These are phyloP conservation scores for Esox masquinongy DNA, from an alignment of 2,797 vertebrate genomes.

Conservation along the genomic window DNA sequence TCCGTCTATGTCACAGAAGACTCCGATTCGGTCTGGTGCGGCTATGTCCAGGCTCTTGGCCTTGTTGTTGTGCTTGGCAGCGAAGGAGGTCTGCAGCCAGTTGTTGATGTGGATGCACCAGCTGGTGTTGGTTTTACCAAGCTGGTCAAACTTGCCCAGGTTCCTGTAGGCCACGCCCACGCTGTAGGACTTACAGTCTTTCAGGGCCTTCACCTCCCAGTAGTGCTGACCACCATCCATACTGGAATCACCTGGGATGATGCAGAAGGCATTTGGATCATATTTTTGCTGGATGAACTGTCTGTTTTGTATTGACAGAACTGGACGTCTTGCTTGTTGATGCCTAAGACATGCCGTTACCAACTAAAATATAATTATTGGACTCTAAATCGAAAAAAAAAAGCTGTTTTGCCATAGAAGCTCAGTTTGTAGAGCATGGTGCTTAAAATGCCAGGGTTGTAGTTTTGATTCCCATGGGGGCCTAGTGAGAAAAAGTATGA, in stretches of 20 bases:
- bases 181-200: conserved; percentile 91
- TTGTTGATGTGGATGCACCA: conserved; percentile 93
- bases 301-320: too few species aligned
- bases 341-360: too few species aligned
- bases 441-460: too few species aligned
- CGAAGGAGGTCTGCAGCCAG: conserved; percentile 89
- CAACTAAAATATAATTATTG: too few species aligned
- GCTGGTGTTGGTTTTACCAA: conserved; percentile 87
- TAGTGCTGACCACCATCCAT: conserved; percentile 86
- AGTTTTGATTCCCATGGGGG: too few species aligned
- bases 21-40: conserved; percentile 85
- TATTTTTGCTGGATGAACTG: not conserved
- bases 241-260: conserved; percentile 81
- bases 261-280: not conserved
- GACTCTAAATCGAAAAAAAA: too few species aligned
- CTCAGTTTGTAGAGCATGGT: not conserved
- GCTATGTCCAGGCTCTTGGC: conserved; percentile 82
- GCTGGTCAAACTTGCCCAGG: conserved; percentile 91
- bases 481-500: too few species aligned
- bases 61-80: conserved; percentile 94
- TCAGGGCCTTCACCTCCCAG: conserved; percentile 89
- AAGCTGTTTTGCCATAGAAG: too few species aligned
- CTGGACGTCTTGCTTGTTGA: too few species aligned
- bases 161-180: conserved; percentile 86
- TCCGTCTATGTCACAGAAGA: conserved; percentile 91